Percentiles rank a stretch among this genome's conserved stretches.
Evolutionary conservation across 2,797 vertebrate species (phyloP).

Genomic region (Crenuchus spilurus): DNA sequence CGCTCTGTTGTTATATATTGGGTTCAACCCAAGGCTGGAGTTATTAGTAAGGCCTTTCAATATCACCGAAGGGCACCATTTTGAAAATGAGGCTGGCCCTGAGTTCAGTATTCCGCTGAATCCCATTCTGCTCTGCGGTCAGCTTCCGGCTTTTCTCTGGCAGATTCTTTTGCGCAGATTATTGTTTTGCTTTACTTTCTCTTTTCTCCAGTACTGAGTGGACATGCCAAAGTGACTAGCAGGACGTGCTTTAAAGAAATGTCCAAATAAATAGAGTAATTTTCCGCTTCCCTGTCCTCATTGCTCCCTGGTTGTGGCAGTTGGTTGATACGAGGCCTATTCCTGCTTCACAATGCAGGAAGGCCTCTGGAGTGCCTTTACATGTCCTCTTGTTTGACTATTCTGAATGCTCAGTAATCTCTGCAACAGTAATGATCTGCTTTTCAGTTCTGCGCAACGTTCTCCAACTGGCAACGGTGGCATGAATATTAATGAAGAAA

Average conservation of each 20-base stretch:
- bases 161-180: not conserved
- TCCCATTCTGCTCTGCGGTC: not conserved
- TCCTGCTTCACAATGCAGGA: too few relatives aligned
- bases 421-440: not conserved
- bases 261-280: slow-evolving; percentile 11
- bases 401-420: not conserved
- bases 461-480: slow-evolving; percentile 2
- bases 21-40: slow-evolving; percentile 36
- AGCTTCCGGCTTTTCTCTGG: not conserved
- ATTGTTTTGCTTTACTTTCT: not conserved
- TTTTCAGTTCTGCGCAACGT: not conserved
- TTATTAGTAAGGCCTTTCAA: slow-evolving; percentile 11
- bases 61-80: not conserved
- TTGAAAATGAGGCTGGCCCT: not conserved
- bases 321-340: not conserved
- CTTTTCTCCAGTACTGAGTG: not conserved
- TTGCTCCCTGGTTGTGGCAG: not conserved
- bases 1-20: slow-evolving; percentile 16
- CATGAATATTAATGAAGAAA: slow-evolving; percentile 45
- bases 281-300: slow-evolving; percentile 2
- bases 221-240: slow-evolving; percentile 18
- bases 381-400: not conserved
- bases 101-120: not conserved
- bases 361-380: not conserved
- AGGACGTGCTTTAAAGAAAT: slow-evolving; percentile 19